Percentiles rank a stretch among this genome's conserved stretches.
Evolutionary conservation across 1,140 invertebrate species (phyloP).

Genomic region (Aleiodes sp.): DNA sequence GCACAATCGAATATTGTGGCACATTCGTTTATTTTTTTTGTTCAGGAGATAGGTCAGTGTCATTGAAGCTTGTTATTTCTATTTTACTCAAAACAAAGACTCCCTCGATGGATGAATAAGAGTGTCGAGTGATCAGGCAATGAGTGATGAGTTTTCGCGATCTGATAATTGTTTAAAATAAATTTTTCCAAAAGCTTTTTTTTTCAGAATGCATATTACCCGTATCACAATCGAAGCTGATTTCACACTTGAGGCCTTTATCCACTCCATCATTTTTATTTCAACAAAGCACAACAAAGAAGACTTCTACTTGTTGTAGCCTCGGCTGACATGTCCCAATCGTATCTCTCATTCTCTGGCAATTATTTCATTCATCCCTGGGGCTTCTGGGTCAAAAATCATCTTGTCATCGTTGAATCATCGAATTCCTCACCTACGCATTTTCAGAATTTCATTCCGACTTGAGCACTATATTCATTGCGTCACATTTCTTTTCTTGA

Average conservation of each 20-base stretch:
- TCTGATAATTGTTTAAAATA: background rate
- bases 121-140: background rate
- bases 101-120: background rate
- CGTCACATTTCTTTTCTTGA: no score
- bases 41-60: background rate
- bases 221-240: constrained; percentile 26
- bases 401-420: constrained; percentile 29
- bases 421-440: constrained; percentile 24
- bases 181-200: background rate
- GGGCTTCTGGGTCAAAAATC: constrained; percentile 10
- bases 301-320: background rate
- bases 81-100: background rate
- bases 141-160: background rate
- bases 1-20: constrained; percentile 1
- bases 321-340: background rate
- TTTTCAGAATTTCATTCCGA: no score
- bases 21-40: background rate
- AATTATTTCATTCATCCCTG: constrained; percentile 34
- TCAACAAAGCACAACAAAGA: constrained; percentile 20
- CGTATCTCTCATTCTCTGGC: constrained; percentile 15
- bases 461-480: no score
- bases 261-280: constrained; percentile 33
- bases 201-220: background rate
- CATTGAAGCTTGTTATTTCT: background rate
- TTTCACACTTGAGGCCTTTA: constrained; percentile 21